phyloP scores from a whole-genome alignment of 2,888 invertebrate genomes.

The Drosophila ezoana region DNA sequence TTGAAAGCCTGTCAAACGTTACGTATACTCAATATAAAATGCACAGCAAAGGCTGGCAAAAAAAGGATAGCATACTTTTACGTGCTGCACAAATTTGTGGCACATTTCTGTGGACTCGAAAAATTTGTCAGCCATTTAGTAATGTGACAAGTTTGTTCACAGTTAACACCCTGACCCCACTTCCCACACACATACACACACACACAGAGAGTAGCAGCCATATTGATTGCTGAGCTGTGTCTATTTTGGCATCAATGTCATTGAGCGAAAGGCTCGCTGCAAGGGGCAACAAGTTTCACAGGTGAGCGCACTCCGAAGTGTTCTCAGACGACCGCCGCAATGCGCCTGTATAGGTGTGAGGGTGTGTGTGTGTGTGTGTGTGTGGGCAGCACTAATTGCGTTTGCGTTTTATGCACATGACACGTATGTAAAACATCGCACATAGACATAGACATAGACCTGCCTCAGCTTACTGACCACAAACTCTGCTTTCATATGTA shows the following conservation, averaged over 20 bases:
- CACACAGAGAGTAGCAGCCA: not conserved
- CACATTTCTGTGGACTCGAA: constrained; percentile 11
- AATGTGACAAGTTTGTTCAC: constrained; percentile 24
- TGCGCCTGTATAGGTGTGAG: not conserved
- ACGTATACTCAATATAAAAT: constrained; percentile 5
- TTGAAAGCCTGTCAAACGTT: not conserved
- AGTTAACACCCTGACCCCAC: constrained; percentile 1
- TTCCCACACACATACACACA: constrained; percentile 3
- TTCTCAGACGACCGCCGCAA: constrained; percentile 21
- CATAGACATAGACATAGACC: not conserved
- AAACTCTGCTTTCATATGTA: constrained; percentile 22
- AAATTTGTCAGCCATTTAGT: constrained; percentile 24
- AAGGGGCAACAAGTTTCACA: constrained; percentile 63
- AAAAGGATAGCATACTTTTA: constrained; percentile 46
- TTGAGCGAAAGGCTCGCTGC: constrained; percentile 9
- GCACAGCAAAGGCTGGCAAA: not conserved
- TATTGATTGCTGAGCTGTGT: constrained; percentile 53
- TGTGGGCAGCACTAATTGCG: constrained; percentile 53
- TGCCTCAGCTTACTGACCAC: constrained; percentile 29
- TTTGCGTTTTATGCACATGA: constrained; percentile 41
- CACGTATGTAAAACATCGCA: not conserved
- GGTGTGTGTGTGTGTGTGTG: constrained; percentile 16
- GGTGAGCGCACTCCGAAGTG: constrained; percentile 66
- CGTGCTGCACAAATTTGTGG: constrained; percentile 18
- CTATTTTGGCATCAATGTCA: constrained; percentile 52